Conservation (phyloP, 2,888 invertebrate genomes). For the Xestobium rufovillosum region DNA sequence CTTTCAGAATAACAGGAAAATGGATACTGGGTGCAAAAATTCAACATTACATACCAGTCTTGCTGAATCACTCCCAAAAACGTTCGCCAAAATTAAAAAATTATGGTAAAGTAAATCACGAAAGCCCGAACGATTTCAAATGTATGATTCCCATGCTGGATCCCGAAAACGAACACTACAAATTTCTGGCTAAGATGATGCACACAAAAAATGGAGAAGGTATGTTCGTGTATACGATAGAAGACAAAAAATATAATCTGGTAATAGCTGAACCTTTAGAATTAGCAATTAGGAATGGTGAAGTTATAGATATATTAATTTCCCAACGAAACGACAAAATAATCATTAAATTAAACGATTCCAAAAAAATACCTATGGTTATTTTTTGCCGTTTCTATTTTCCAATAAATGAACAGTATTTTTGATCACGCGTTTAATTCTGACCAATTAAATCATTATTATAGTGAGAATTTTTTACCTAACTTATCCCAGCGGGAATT, state of each 20-base stretch:
- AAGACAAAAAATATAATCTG: constrained; percentile 65
- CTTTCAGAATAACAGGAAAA: constrained; percentile 74
- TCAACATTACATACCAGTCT: constrained; percentile 74
- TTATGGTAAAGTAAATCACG: constrained; percentile 62
- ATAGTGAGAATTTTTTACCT: too few species aligned
- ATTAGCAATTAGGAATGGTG: constrained; percentile 68
- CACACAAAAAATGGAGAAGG: constrained; percentile 50
- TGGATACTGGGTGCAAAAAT: constrained; percentile 64
- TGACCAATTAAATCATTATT: too few species aligned
- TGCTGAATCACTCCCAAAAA: constrained; percentile 47
- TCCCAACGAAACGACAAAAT: constrained; percentile 70
- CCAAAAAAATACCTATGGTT: constrained; percentile 67
- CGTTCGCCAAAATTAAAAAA: constrained; percentile 38
- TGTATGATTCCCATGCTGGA: constrained; percentile 69
- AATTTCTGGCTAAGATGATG: constrained; percentile 54
- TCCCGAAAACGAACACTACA: constrained; percentile 59
- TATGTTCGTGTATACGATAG: constrained; percentile 67
- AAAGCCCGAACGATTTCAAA: constrained; percentile 59
- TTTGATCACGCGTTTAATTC: too few species aligned
- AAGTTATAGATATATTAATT: constrained; percentile 68
- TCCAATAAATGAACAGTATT: too few species aligned
- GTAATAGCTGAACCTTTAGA: constrained; percentile 68
- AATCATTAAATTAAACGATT: constrained; percentile 63
- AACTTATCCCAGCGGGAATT: too few species aligned
- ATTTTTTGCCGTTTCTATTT: too few species aligned